Evolutionary conservation across 1,140 invertebrate species (phyloP).

Genomic region (Drosophila orosa): DNA sequence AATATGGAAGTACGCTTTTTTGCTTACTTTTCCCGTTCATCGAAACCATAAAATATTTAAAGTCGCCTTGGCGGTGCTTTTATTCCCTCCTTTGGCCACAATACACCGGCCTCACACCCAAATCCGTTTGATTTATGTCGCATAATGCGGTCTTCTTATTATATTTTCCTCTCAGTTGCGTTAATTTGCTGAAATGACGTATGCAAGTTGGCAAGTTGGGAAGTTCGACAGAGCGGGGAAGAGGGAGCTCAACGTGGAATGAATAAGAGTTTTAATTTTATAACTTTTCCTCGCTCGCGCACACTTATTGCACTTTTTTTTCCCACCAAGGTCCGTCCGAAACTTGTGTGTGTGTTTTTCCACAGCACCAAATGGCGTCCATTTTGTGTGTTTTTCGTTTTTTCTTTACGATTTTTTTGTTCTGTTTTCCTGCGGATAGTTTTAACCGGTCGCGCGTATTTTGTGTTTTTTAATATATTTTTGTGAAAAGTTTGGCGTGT

Average conservation of each 20-base stretch:
- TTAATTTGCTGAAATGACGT: conserved; percentile 59
- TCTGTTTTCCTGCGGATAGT: conserved; percentile 26
- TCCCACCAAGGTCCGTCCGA: conserved; percentile 18
- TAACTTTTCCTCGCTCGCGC: conserved; percentile 42
- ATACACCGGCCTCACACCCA: neutral
- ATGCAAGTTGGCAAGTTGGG: conserved; percentile 41
- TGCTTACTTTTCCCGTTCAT: neutral
- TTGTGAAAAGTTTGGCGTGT: conserved; percentile 48
- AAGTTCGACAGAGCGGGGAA: conserved; percentile 14
- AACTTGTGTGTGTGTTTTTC: conserved; percentile 49
- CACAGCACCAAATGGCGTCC: conserved; percentile 39
- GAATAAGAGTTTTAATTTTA: conserved; percentile 31
- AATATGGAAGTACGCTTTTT: neutral
- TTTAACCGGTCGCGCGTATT: conserved; percentile 28
- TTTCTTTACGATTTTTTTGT: conserved; percentile 1
- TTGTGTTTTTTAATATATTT: conserved; percentile 44
- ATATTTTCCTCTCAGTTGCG: conserved; percentile 56
- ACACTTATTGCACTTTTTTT: conserved; percentile 66
- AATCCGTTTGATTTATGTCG: conserved; percentile 60
- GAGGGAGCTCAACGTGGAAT: conserved; percentile 1
- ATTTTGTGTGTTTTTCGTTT: conserved; percentile 33
- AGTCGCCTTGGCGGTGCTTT: conserved; percentile 14
- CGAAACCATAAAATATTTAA: conserved; percentile 22
- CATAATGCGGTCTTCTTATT: conserved; percentile 62
- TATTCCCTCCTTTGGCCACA: conserved; percentile 6